Base-by-base conservation (phyloP, 2,113 vertebrate species). In the Brachirus orientalis region DNA sequence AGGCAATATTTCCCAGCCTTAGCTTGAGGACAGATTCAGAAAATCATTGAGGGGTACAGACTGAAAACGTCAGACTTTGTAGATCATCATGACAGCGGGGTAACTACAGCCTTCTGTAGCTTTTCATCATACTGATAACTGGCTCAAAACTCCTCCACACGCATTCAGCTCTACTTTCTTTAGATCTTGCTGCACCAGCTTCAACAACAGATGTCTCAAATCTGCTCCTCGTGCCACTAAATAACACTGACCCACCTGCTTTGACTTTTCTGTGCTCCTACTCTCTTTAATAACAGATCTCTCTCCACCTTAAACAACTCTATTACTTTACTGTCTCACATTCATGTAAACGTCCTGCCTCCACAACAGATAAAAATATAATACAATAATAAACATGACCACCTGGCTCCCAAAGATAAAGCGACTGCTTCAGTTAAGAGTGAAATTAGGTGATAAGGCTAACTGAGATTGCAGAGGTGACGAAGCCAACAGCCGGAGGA, bases 141-240 rank as follows among this genome's bases (percentile, higher is more conserved):
- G 63, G 52, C 63, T 46, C 64, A 20, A 72, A 37, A 80, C 72
- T 46, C 60, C 3, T 55, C 50, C 72, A 35, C 19, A 6, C 20
- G 82, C 87, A 79, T 68, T 82, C 76, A 69, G 13, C 35, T 63
- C 66, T 20, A 77, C 84, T 57, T 75, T 8, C 79, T n/a, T 9
- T 10, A 38, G 11, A 17, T 57, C 41, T 44, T 7, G 22, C 57
- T 48, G 66, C 36, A 40, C 13, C 17, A 3, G 10, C 11, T 10
- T 62, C 33, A 4, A 41, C 40, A 12, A 13, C 40, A 41, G 12
- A 12, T 6, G 28, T 28, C 12, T 19, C 41, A 44, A 45, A 1
- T 3, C 36, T 28, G 14, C 14, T 35, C 22, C 6, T 50, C 37
- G 54, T 10, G 18, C 43, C 47, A 12, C 38, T 16, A 2, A 43